Base-by-base conservation (phyloP, 2,113 vertebrate genomes). In the Picathartes gymnocephalus region DNA sequence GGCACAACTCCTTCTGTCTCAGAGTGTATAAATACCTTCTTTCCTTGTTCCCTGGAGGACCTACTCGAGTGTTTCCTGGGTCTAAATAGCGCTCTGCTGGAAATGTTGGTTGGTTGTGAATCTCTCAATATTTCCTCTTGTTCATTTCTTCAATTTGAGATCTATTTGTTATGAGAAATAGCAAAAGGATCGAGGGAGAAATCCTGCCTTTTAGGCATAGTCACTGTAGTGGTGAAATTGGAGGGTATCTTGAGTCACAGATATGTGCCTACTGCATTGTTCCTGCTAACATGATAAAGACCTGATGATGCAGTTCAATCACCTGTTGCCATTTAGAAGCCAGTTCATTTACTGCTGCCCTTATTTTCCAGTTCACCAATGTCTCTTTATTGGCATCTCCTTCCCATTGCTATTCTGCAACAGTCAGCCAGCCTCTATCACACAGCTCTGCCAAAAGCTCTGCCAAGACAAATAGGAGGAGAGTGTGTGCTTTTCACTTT, bases 391-490 rank as follows among this genome's bases (percentile, higher is more conserved):
- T 94, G 91, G 71, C 94, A 89, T 74, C 40, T 93, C 61, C 65
- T 91, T 91, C 35, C 83, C 61, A 50, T 84, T 86, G 51, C 73
- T 84, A 51, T 64, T 95, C 89, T 79, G 83, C 70, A 86, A 44
- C 51, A 74, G 37, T 56, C 88, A 95, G 82, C 88, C 92, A 97
- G 76, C 68, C 88, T 94, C 76, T 86, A 92, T 85, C 92, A 92
- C 24, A 62, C 60, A 81, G 86, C 56, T 92, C 94, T 97, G 96
- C 92, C 92, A 94, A 83, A 83, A 88, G 60, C 81, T 81, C 73
- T 97, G 95, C 95, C 95, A 94, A 95, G 94, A 81, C 69, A 92
- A 95, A 95, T 64, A 96, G 53, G 77, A 89, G 65, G 47, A 74
- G 92, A 87, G 91, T 0, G 7, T 92, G 83, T 82, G 78, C 86